Percentiles rank a stretch among this genome's conserved stretches.
These are phyloP conservation scores for Electrophaes corylata DNA, from an alignment of 2,888 invertebrate species.

Conservation along the genomic window DNA sequence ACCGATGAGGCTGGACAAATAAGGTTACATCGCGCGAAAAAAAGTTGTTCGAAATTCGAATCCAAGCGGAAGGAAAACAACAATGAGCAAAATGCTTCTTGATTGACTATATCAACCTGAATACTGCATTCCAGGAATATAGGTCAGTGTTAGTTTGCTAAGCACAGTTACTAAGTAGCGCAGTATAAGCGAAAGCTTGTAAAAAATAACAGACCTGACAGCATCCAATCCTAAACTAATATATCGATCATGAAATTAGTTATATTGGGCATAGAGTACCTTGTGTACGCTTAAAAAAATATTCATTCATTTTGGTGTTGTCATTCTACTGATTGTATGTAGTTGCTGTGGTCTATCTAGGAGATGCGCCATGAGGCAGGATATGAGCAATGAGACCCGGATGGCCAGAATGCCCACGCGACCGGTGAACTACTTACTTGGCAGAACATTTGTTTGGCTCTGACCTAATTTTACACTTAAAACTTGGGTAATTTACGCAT, in stretches of 20 bases:
- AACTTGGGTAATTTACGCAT: neutral
- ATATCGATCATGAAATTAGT: too few relatives aligned
- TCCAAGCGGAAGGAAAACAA: conserved; percentile 26
- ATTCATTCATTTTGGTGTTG: too few relatives aligned
- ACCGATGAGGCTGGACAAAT: conserved; percentile 74
- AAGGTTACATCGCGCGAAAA: conserved; percentile 67
- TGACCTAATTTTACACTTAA: conserved; percentile 10
- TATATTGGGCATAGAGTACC: too few relatives aligned
- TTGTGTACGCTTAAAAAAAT: too few relatives aligned
- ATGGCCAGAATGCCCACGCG: conserved; percentile 45
- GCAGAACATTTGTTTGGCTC: neutral
- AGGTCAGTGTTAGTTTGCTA: conserved; percentile 67
- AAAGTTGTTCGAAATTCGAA: conserved; percentile 4
- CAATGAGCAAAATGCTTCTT: conserved; percentile 39
- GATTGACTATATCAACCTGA: conserved; percentile 72
- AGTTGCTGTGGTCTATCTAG: conserved; percentile 42
- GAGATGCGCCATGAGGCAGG: conserved; percentile 60
- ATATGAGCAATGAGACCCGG: conserved; percentile 66
- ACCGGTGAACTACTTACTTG: conserved; percentile 13
- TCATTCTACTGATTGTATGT: neutral
- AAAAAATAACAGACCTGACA: neutral
- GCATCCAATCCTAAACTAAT: too few relatives aligned
- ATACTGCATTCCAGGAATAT: conserved; percentile 62
- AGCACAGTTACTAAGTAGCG: neutral
- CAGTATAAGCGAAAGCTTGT: neutral